These are phyloP conservation scores for Coelopa frigida DNA, from an alignment of 1,140 invertebrate species.

Conservation along the genomic window DNA sequence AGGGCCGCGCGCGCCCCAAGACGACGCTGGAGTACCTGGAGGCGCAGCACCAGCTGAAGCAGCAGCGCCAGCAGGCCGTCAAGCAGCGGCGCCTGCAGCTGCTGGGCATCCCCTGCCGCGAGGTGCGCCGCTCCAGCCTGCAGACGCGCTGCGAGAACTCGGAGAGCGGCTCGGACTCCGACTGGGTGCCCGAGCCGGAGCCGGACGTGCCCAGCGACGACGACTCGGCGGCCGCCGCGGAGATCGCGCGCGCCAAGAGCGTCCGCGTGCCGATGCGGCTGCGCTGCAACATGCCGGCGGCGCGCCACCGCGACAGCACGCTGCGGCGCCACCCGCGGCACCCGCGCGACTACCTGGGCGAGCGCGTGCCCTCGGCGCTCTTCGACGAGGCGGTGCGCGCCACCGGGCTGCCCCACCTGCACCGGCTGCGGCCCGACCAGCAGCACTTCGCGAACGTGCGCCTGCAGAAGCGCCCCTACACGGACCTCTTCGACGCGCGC, in stretches of 20 bases:
- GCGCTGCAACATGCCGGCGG: conserved; percentile 38
- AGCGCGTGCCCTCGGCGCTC: conserved; percentile 25
- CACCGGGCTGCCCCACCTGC: conserved; percentile 22
- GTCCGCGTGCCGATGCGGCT: conserved; percentile 5
- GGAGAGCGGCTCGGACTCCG: conserved; percentile 18
- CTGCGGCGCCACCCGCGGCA: conserved; percentile 26
- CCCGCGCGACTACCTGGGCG: conserved; percentile 21
- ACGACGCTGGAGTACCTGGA: conserved; percentile 29
- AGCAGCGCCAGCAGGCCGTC: conserved; percentile 18
- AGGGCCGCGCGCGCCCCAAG: background rate
- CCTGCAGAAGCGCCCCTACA: conserved; percentile 19
- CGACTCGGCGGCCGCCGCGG: background rate
- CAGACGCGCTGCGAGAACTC: conserved; percentile 22
- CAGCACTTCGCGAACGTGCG: conserved; percentile 26
- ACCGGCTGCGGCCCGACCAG: conserved; percentile 23
- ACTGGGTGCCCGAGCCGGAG: conserved; percentile 30
- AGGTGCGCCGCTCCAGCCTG: conserved; percentile 16
- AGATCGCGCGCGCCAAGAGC: background rate
- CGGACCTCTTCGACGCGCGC: conserved; percentile 27
- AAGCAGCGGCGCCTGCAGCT: conserved; percentile 27
- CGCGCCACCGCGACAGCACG: conserved; percentile 27
- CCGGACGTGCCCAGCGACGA: background rate
- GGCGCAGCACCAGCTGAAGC: conserved; percentile 15
- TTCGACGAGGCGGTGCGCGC: conserved; percentile 24
- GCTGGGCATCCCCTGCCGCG: conserved; percentile 29